Evolutionary conservation across 2,888 invertebrate genomes (phyloP), one percentile per base, ranked within the genome.

Genomic region (Spisula subtruncata): DNA sequence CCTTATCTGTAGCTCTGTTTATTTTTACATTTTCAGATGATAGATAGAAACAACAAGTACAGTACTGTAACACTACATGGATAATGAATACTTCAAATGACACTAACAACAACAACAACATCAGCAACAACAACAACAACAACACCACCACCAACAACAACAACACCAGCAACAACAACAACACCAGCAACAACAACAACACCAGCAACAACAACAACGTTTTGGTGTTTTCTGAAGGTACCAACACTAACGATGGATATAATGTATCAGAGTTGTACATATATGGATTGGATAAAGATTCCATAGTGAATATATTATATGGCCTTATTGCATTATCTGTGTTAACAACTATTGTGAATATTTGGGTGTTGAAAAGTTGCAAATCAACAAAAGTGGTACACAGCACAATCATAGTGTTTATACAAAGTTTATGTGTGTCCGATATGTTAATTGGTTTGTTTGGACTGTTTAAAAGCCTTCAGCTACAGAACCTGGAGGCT

Each of bases 391-490:
- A 94, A 18, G 95, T 94, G 16, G 94, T 95, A 6, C 92, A 93
- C 75, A 95, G 94, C 89, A 94, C 96, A 8, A 94, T 94, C 8
- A 90, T 96, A n/a, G 94, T 95, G 18, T 96, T 96, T 86, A 94
- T 96, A 75, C 93, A 95, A 20, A 95, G 95, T 91, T 91, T 96
- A 41, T 95, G 94, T 80, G 87, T 94, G 1, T 92, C 94, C 0
- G 96, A 96, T 89, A 81, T 93, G 12, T 87, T 96, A 66, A 91
- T 94, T 8, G 95, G 95, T 10, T 56, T 94, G 6, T 96, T 94
- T 88, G 96, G 95, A 18, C 81, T 95, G n/a, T 92, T 94, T 54
- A 96, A 95, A 91, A 91, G 93, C 29, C 41, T 94, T 1, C 92
- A 95, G 83, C 84, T 95, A 25, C 71, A 92, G 48, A 91, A 92